Percentiles rank a stretch among this genome's conserved stretches.
phyloP scores from a whole-genome alignment of 2,888 invertebrate genomes.

The Nebria salina region DNA sequence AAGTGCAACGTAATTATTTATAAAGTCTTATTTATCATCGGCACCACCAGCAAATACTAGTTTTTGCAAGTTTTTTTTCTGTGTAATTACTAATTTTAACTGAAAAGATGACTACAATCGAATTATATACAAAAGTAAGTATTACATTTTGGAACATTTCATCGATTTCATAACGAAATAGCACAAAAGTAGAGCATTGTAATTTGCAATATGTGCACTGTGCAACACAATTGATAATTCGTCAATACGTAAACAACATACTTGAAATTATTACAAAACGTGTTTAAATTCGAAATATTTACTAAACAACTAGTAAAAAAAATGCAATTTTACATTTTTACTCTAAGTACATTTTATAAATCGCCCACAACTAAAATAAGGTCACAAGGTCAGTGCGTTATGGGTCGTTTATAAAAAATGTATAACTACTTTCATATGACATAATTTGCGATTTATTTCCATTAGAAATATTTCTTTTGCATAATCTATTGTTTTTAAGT shows the following conservation, averaged over 20 bases:
- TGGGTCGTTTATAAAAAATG: not conserved
- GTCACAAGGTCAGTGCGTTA: not conserved
- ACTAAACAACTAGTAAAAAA: not conserved
- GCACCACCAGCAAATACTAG: constrained; percentile 3
- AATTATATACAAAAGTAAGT: constrained; percentile 49
- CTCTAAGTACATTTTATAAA: not conserved
- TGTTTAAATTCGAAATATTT: not conserved
- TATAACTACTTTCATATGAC: not conserved
- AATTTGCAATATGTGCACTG: constrained; percentile 23
- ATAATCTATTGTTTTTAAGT: not conserved
- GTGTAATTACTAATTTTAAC: not conserved
- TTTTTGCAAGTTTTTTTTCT: constrained; percentile 24
- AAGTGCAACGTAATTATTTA: constrained; percentile 5
- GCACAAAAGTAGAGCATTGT: constrained; percentile 17
- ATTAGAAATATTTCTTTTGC: not conserved
- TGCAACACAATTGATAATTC: not conserved
- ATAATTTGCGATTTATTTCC: not conserved
- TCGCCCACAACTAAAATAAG: not conserved
- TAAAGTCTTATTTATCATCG: constrained; percentile 19
- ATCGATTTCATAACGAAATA: not conserved
- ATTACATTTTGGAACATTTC: not conserved
- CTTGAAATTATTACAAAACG: not conserved
- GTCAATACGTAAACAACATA: not conserved
- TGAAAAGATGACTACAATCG: constrained; percentile 45
- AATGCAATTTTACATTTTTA: constrained; percentile 10